These are phyloP conservation scores for Hermodice carunculata DNA, from an alignment of 2,888 invertebrate genomes.

Conservation along the genomic window DNA sequence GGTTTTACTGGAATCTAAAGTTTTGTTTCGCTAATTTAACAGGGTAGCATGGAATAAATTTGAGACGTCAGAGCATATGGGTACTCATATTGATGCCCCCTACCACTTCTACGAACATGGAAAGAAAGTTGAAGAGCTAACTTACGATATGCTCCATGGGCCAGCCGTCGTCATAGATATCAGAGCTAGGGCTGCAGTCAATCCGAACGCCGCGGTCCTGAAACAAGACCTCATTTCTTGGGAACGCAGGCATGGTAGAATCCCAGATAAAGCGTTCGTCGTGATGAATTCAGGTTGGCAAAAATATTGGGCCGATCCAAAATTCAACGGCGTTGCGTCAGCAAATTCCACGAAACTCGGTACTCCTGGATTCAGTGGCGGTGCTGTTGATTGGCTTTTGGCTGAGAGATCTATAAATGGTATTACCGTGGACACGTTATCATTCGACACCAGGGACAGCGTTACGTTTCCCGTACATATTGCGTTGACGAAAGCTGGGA, in stretches of 20 bases:
- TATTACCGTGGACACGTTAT: background rate
- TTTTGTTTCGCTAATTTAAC: too few species aligned
- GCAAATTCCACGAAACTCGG: background rate
- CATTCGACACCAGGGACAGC: background rate
- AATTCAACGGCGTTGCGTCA: background rate
- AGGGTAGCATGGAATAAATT: too few species aligned
- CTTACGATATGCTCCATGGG: background rate
- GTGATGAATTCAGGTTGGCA: conserved; percentile 2
- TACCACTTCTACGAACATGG: background rate
- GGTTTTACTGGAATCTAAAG: too few species aligned
- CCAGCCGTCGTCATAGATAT: conserved; percentile 2
- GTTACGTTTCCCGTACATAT: background rate
- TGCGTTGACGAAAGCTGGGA: background rate
- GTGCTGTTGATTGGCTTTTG: background rate
- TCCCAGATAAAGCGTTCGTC: background rate
- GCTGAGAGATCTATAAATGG: background rate
- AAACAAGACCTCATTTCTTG: background rate
- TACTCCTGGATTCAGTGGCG: background rate
- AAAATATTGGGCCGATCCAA: background rate
- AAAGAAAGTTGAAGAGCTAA: background rate
- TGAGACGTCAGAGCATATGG: conserved; percentile 6
- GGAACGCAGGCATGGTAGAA: background rate
- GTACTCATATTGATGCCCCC: conserved; percentile 8
- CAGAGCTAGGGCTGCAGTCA: background rate
- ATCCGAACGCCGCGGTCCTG: background rate